These are phyloP conservation scores for Drosophila paranaensis DNA, from an alignment of 2,888 invertebrate genomes.

Conservation along the genomic window DNA sequence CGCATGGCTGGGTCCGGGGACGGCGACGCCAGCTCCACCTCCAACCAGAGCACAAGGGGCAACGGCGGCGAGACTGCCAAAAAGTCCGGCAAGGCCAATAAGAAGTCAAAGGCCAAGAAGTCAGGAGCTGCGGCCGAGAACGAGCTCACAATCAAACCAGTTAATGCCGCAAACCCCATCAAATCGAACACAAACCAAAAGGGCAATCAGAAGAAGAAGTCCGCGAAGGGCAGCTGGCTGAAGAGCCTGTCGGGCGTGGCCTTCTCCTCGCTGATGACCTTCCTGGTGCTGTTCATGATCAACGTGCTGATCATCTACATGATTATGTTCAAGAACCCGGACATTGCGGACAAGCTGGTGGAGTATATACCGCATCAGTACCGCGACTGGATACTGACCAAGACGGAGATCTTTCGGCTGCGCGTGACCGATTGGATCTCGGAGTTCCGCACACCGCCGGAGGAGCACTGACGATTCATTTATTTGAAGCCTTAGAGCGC, in stretches of 20 bases:
- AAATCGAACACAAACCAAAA: constrained; percentile 56
- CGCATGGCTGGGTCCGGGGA: constrained; percentile 50
- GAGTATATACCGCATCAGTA: constrained; percentile 83
- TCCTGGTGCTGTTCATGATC: constrained; percentile 79
- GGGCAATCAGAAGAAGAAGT: constrained; percentile 63
- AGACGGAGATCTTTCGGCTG: constrained; percentile 82
- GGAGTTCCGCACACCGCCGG: constrained; percentile 81
- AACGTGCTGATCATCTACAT: constrained; percentile 82
- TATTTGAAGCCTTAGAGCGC: constrained; percentile 82
- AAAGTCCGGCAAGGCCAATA: constrained; percentile 67
- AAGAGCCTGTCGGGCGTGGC: constrained; percentile 61
- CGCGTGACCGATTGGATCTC: constrained; percentile 83
- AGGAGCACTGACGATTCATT: constrained; percentile 83
- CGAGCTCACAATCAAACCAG: constrained; percentile 64
- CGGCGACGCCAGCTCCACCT: constrained; percentile 43
- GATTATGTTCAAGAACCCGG: constrained; percentile 84
- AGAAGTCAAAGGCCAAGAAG: constrained; percentile 71
- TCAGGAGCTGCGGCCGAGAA: constrained; percentile 45
- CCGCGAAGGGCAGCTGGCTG: constrained; percentile 38
- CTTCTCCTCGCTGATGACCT: constrained; percentile 80
- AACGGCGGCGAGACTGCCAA: constrained; percentile 43
- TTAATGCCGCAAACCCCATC: constrained; percentile 19
- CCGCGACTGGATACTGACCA: constrained; percentile 83
- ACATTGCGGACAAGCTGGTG: constrained; percentile 82
- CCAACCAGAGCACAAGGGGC: constrained; percentile 32